phyloP scores from a whole-genome alignment of 2,113 vertebrate genomes.

The Macrotis lagotis region DNA sequence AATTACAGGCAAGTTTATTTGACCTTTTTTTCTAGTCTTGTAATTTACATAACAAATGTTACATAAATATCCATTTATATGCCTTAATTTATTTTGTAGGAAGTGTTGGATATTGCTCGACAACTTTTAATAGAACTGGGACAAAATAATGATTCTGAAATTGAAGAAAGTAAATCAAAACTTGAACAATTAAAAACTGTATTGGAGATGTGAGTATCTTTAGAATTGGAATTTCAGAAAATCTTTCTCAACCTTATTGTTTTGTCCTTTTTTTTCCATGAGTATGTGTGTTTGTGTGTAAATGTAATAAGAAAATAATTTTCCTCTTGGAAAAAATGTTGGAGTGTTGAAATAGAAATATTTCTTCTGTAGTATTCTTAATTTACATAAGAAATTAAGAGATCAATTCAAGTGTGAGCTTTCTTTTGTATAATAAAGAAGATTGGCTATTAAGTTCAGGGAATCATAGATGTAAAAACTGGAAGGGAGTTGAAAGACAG shows the following conservation, averaged over 20 bases:
- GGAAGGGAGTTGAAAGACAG: no score
- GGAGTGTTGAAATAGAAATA: not conserved
- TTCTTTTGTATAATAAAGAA: not conserved
- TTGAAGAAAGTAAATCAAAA: conserved; percentile 94
- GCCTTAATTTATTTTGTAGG: conserved; percentile 80
- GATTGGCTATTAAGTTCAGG: not conserved
- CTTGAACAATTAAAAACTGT: conserved; percentile 94
- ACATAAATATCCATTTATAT: conserved; percentile 29
- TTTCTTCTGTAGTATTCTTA: conserved; percentile 26
- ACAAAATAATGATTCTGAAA: conserved; percentile 93
- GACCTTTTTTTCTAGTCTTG: conserved; percentile 31
- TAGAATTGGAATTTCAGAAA: conserved; percentile 49
- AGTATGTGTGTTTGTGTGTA: not conserved
- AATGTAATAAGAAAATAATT: conserved; percentile 21
- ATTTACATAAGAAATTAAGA: conserved; percentile 20
- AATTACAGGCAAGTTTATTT: conserved; percentile 87
- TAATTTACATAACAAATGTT: conserved; percentile 22
- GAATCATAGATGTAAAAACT: no score
- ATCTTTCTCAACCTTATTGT: conserved; percentile 14
- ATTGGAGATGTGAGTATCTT: conserved; percentile 90
- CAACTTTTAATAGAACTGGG: conserved; percentile 91
- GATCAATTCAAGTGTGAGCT: not conserved
- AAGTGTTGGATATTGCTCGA: conserved; percentile 92
- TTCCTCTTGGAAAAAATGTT: conserved; percentile 30
- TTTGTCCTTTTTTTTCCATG: not conserved